These are phyloP conservation scores for Mastomys natalensis DNA, from an alignment of 2,113 vertebrate genomes.

Conservation along the genomic window DNA sequence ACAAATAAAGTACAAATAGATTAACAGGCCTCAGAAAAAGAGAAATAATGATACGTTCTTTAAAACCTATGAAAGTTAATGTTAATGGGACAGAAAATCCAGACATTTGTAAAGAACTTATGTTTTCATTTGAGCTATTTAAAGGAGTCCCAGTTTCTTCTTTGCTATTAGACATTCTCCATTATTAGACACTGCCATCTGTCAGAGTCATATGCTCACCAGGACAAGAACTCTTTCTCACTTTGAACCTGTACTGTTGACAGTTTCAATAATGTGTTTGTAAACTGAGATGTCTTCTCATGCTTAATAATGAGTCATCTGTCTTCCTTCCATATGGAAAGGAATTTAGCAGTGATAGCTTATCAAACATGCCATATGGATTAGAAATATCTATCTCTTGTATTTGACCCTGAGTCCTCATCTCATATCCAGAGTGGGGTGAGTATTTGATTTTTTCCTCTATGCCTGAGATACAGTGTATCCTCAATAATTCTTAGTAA, in stretches of 20 bases:
- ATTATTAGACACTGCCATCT: conserved; percentile 46
- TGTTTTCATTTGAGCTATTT: conserved; percentile 39
- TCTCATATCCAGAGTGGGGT: not conserved
- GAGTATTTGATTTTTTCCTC: not conserved
- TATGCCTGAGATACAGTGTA: not conserved
- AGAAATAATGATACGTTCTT: not conserved
- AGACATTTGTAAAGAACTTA: conserved; percentile 21
- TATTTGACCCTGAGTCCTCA: not conserved
- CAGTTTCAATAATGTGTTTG: conserved; percentile 54
- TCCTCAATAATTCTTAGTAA: not conserved
- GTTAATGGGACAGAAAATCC: not conserved
- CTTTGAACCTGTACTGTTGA: conserved; percentile 45
- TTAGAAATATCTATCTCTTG: conserved; percentile 37
- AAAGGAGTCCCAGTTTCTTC: conserved; percentile 34
- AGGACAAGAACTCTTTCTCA: conserved; percentile 33
- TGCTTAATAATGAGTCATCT: conserved; percentile 42
- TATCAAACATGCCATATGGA: not conserved
- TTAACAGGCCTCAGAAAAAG: conserved; percentile 2
- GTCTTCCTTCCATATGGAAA: conserved; percentile 29
- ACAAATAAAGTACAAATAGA: not conserved
- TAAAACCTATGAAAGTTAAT: conserved; percentile 3
- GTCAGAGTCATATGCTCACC: conserved; percentile 22
- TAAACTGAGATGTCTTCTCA: conserved; percentile 64
- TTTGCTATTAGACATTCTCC: conserved; percentile 10
- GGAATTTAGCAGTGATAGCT: not conserved